Evolutionary conservation across 2,797 vertebrate species (phyloP).

Genomic region (Neomorphus geoffroyi): DNA sequence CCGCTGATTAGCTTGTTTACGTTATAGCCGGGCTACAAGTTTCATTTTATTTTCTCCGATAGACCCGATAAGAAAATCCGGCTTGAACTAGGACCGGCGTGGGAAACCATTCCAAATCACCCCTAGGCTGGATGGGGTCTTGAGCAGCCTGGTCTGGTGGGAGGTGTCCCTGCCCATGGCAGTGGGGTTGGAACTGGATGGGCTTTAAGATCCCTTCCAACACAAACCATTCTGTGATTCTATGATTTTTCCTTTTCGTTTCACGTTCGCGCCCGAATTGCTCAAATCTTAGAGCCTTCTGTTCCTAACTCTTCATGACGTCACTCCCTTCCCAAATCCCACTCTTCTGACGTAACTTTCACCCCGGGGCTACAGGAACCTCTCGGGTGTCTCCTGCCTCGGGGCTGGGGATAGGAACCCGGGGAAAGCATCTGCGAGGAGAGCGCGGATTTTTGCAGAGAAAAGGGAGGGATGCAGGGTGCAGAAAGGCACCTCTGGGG

Average conservation of each 20-base stretch:
- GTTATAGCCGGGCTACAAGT: neutral
- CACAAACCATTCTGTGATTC: too few species aligned
- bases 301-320: neutral
- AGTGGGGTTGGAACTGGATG: too few species aligned
- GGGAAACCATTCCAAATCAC: neutral
- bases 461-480: neutral
- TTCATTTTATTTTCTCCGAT: slow-evolving; percentile 44
- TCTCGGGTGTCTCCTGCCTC: neutral
- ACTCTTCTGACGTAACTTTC: neutral
- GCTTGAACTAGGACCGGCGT: neutral
- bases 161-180: too few species aligned
- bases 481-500: neutral
- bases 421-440: neutral
- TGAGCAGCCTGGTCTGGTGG: too few species aligned
- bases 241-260: neutral
- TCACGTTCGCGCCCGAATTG: neutral
- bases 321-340: neutral
- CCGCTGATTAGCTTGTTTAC: slow-evolving; percentile 25
- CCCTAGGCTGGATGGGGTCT: too few species aligned
- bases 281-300: neutral
- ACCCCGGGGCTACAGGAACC: neutral
- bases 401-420: too few species aligned
- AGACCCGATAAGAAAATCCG: slow-evolving; percentile 4
- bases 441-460: neutral
- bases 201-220: too few species aligned